Evolutionary conservation across 2,113 vertebrate species (phyloP), one percentile per base, ranked within the genome.

Genomic region (Zonotrichia leucophrys): DNA sequence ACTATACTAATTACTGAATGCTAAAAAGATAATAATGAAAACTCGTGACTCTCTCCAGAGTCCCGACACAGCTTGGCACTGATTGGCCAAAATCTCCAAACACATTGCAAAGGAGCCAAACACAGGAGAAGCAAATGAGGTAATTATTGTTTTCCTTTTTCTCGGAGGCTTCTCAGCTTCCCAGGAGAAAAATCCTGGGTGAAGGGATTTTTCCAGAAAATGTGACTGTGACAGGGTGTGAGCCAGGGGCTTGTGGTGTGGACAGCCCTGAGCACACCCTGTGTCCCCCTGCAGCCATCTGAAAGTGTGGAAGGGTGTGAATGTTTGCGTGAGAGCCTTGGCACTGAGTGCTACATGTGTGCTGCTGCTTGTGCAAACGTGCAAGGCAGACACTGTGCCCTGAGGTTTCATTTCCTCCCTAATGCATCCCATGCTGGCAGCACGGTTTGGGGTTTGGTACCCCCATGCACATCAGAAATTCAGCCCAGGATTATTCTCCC

Each of bases 401-500:
- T 73, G 8, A 5, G 33, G 35, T 88, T 64, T 49, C 14, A 11
- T 63, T 94, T 91, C 88, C 68, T 69, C 59, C 55, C 55, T 87
- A 88, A 79, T 73, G 68, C 56, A 86, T 35, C 70, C 95, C 91
- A 50, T 35, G 91, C 92, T 92, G 87, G 81, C 92, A 94, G 60
- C 37, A 10, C 0, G 0, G 17, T 6, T 30, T 1, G 4, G 58
- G 39, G 76, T 67, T 4, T 53, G 50, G 35, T 85, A 75, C 80
- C 94, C 86, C 1, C 3, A 31, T 50, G 49, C 76, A 89, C 3
- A 14, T 19, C 90, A 59, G 68, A 87, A 94, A 95, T 91, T 55
- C 41, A 50, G 88, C 11, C 94, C 96, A 95, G 90, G 70, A 83
- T 92, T 96, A 88, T 82, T 94, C 58, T 88, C 62, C 58, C 68